phyloP scores from a whole-genome alignment of 2,113 vertebrate species.

The Rhinoptilus africanus region DNA sequence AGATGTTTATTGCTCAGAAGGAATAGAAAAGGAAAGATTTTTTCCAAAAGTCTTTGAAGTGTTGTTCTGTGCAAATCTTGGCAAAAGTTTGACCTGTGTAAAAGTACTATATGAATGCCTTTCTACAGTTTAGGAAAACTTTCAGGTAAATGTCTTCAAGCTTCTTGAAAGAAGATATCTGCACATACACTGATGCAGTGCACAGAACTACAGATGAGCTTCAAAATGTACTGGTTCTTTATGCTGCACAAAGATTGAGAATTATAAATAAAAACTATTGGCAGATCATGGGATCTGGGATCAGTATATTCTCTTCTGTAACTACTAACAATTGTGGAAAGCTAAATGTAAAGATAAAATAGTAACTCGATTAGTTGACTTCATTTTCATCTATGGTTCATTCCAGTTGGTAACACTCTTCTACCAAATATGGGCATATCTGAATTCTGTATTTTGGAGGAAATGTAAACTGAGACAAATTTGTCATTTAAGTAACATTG shows the following conservation, averaged over 20 bases:
- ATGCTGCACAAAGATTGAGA: not conserved
- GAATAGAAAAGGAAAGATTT: not conserved
- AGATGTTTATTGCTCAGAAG: not conserved
- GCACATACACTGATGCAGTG: not conserved
- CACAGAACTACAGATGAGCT: not conserved
- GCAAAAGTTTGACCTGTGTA: not conserved
- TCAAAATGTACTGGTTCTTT: not conserved
- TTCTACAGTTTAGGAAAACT: not conserved
- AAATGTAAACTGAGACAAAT: not conserved
- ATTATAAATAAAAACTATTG: not conserved
- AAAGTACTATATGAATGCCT: not conserved
- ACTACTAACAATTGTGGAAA: not conserved
- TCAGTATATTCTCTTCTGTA: not conserved
- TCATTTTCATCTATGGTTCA: conserved; percentile 33
- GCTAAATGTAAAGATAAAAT: not conserved
- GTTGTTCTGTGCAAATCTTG: not conserved
- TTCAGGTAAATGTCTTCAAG: not conserved
- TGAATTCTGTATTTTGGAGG: not conserved
- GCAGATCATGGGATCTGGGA: not conserved
- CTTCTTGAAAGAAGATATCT: not conserved
- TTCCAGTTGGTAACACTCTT: not conserved
- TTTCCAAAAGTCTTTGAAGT: not conserved
- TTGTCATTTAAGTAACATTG: not conserved
- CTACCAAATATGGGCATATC: not conserved
- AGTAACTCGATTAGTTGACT: not conserved